Base-by-base conservation (phyloP, 2,888 invertebrate species). In the Nomada lathburiana region DNA sequence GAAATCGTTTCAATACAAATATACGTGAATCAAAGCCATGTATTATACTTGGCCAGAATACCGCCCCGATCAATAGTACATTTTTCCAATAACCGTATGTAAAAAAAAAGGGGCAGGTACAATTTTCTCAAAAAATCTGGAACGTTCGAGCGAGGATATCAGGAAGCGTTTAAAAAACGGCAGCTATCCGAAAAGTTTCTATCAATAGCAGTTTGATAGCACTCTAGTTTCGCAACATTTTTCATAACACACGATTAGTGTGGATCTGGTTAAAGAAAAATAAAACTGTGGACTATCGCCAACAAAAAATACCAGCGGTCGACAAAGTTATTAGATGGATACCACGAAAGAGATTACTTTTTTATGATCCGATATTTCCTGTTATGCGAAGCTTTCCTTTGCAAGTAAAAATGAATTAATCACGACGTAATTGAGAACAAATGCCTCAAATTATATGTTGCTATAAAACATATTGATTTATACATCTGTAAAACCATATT, bases 1-100 rank as follows among this genome's bases (percentile, higher is more conserved):
- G 9, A 47, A 26, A 23, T 64, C 50, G 26, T 50, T 50, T 65
- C 50, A n/a, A 50, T 26, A 65, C 23, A 50, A 50, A 65, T 65
- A 2, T 50, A 13, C 26, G 26, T 13, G n/a, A 50, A 50, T 50
- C 16, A 7, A 50, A 65, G 18, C 0, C 1, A n/a, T 47, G 18
- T 65, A 26, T 26, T 26, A 26, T 26, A 18, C 18, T 18, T 65
- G 11, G 50, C 64, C 26, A 26, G 11, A 50, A 13, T 3, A 18
- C 26, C 23, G 5, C 26, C 18, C 63, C 20, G 20, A 9, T 13
- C 10, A 11, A 50, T 64, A 9, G n/a, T n/a, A 50, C 18, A 44
- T 50, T 50, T 50, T 2, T 36, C 18, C n/a, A 10, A 50, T 65
- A 26, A 50, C 26, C 23, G 26, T 13, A 64, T 64, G 26, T 11